Base-by-base conservation (phyloP, 2,888 invertebrate species). In the Cepaea hortensis region DNA sequence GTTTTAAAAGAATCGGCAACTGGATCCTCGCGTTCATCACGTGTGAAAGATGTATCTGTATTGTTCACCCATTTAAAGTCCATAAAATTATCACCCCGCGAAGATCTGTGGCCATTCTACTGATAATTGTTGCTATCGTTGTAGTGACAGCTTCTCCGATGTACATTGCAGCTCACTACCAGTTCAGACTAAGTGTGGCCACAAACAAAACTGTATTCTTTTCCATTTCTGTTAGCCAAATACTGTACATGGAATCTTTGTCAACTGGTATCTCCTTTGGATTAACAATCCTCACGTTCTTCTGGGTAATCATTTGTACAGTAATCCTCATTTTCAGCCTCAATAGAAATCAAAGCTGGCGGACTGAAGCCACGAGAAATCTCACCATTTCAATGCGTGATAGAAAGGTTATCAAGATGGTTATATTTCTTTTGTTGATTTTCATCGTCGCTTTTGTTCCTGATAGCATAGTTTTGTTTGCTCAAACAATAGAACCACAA, bases 81-180 rank as follows among this genome's bases (percentile, higher is more conserved):
- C 81, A 50, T 50, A 20, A 50, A n/a, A 81, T 81, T 11, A 70
- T 81, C 20, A 81, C 81, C 11, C 70, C 70, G n/a, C 48, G 70
- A n/a, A 18, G 70, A n/a, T 13, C 70, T 70, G 48, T 48, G 13
- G 15, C 15, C 3, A 20, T 70, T 48, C 5, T 70, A n/a, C 3
- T 81, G 11, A 13, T 48, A 1, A 50, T 68, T 50, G 3, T 50
- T 13, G 1, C 70, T 7, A n/a, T 20, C 23, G 50, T 81, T 4
- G n/a, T 9, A 20, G 15, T n/a, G 0, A 81, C 70, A 13, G 48
- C 70, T 50, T 70, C 46, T 1, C 70, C 81, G 7, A 9, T 35
- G 13, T 81, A 70, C 50, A 18, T 70, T 11, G 13, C 13, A 20
- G 70, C 48, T 35, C 48, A 70, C 70, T 70, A 35, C 46, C 50